Evolutionary conservation across 2,113 vertebrate genomes (phyloP).

Genomic region (Sapajus apella): DNA sequence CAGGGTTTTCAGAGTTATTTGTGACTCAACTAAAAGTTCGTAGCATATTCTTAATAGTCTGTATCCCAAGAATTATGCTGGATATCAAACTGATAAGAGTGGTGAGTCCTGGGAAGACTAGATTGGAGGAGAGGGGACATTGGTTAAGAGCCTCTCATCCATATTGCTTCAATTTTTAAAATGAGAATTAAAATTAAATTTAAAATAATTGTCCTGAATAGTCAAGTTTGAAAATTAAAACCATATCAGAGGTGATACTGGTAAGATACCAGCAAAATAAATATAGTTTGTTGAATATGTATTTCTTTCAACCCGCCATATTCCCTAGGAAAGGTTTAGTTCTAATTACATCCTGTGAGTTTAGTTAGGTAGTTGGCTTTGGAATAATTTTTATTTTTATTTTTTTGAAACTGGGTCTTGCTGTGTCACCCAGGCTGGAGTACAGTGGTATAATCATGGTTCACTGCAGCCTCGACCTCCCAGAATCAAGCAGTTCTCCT

Average conservation of each 20-base stretch:
- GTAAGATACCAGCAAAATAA: not conserved
- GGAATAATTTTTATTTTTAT: not conserved
- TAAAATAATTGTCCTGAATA: not conserved
- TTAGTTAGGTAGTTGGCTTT: not conserved
- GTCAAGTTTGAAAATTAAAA: slow-evolving; percentile 46
- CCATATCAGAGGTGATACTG: not conserved
- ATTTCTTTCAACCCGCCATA: not conserved
- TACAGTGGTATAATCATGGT: not conserved
- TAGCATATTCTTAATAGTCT: not conserved
- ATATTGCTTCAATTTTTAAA: slow-evolving; percentile 8
- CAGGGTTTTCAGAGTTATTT: slow-evolving; percentile 16
- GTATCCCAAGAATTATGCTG: not conserved
- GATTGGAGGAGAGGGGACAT: not conserved
- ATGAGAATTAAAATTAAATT: slow-evolving; percentile 29
- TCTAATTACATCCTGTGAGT: not conserved
- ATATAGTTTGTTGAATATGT: slow-evolving; percentile 1
- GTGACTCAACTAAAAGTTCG: not conserved
- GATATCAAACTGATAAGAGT: not conserved
- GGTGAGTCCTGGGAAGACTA: not conserved
- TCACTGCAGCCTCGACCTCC: not conserved
- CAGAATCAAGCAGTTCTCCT: not conserved
- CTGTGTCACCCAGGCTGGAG: not conserved
- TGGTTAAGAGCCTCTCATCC: not conserved
- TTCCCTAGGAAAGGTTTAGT: not conserved
- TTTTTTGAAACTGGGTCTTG: not conserved